Percentiles rank a stretch among this genome's conserved stretches.
Conservation (phyloP, 2,113 vertebrate species). For the Microtus oregoni region DNA sequence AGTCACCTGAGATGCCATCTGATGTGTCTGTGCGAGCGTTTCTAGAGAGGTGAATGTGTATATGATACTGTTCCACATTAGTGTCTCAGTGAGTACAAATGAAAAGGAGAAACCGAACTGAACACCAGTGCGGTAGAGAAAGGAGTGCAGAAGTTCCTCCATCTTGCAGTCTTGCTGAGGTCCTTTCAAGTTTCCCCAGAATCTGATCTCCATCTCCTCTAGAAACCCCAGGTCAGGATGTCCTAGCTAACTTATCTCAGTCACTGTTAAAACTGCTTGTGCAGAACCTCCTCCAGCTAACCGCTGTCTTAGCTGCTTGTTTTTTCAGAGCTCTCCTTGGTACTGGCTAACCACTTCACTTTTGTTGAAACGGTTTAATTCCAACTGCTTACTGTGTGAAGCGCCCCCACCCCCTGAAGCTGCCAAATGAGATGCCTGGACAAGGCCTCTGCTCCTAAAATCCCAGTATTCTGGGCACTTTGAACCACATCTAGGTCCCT, state of each 20-base stretch:
- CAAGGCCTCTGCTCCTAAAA: neutral
- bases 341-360: neutral
- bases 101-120: too few species aligned
- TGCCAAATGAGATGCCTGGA: neutral
- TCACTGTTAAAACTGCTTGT: neutral
- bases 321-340: neutral
- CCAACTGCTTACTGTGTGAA: neutral
- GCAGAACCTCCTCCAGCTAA: neutral
- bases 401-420: neutral
- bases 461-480: too few species aligned
- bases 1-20: neutral
- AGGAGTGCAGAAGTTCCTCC: neutral
- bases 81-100: neutral
- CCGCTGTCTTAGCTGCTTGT: neutral
- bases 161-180: neutral
- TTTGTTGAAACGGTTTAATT: neutral
- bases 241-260: neutral
- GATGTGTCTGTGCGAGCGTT: neutral
- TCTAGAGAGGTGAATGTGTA: neutral
- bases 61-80: neutral
- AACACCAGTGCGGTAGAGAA: neutral
- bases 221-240: neutral
- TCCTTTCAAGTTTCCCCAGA: neutral
- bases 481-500: neutral
- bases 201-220: neutral